phyloP scores from a whole-genome alignment of 2,113 vertebrate genomes.

The Actenoides hombroni region DNA sequence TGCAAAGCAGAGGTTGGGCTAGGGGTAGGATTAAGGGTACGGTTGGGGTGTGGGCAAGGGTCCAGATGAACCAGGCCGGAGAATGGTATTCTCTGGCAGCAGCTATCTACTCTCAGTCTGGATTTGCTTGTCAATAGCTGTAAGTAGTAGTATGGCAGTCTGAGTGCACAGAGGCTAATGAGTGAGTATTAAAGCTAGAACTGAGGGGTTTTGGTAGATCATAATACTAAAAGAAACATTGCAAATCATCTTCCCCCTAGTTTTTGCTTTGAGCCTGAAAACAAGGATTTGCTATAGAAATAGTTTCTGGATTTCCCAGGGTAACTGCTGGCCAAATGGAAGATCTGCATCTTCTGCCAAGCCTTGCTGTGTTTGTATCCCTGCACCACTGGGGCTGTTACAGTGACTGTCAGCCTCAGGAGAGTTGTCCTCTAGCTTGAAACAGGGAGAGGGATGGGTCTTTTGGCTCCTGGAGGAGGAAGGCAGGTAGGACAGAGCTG shows the following conservation, averaged over 20 bases:
- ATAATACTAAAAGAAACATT: not conserved
- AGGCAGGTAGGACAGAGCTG: not conserved
- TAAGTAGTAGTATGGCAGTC: not conserved
- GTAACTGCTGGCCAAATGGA: not conserved
- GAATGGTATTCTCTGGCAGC: not conserved
- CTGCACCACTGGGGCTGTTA: not conserved
- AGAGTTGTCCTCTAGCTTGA: not conserved
- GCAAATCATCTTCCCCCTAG: fast-evolving
- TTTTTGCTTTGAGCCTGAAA: not conserved
- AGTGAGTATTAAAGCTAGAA: not conserved
- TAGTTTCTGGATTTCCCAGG: not conserved
- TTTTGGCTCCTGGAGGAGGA: not conserved
- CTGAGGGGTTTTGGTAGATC: not conserved
- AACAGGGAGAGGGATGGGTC: not conserved
- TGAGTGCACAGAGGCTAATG: not conserved
- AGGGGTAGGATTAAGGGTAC: not conserved
- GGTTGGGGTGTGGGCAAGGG: not conserved
- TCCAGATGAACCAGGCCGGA: not conserved
- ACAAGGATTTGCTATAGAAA: not conserved
- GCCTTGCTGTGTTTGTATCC: not conserved
- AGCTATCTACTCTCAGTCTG: not conserved
- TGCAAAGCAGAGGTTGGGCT: conserved; percentile 7
- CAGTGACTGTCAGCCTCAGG: not conserved
- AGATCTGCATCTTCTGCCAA: not conserved
- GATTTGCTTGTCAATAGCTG: not conserved